Base-by-base conservation (phyloP, 1,140 invertebrate genomes). In the Brachionus paranguensis region DNA sequence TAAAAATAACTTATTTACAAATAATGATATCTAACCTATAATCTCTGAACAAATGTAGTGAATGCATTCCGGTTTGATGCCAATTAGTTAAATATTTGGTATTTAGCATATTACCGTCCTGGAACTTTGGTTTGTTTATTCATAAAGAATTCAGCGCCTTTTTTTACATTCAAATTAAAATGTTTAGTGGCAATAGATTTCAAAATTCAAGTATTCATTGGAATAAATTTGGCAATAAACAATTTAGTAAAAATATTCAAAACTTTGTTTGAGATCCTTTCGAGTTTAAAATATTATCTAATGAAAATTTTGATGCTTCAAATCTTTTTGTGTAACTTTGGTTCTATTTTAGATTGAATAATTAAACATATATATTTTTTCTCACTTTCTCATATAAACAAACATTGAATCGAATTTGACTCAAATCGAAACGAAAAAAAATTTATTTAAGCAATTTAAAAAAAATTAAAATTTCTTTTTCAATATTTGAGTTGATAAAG, bases 371-470 rank as follows among this genome's bases (percentile, higher is more conserved):
- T 41, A 43, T 72, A 37, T 70, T 70, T 33, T 72, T 33, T 37
- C 68, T 72, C 41, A 37, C 33, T 43, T 43, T 43, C 33, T 17
- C 43, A 24, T 72, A 60, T 72, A 72, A 72, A 72, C 68, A 72
- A 72, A 72, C 68, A 72, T 72, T 43, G 68, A 29, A 72, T 68
- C 41, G 33, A 72, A 41, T 72, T 72, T 72, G 68, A 72, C n/a
- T 72, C 33, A 72, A 72, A 72, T 41, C 27, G 33, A 68, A 68
- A n/a, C 27, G 65, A 68, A 27, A 33, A 41, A 68, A 68, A 68
- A 68, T 68, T 68, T 68, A 68, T 68, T 68, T 41, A n/a, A 33
- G 65, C 33, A 72, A 41, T 72, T 43, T 43, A 72, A 72, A 41
- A 72, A 72, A 41, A 43, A 72, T 43, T 72, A 43, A 43, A 20